These are phyloP conservation scores for Indri indri DNA, from an alignment of 2,113 vertebrate species.

Conservation along the genomic window DNA sequence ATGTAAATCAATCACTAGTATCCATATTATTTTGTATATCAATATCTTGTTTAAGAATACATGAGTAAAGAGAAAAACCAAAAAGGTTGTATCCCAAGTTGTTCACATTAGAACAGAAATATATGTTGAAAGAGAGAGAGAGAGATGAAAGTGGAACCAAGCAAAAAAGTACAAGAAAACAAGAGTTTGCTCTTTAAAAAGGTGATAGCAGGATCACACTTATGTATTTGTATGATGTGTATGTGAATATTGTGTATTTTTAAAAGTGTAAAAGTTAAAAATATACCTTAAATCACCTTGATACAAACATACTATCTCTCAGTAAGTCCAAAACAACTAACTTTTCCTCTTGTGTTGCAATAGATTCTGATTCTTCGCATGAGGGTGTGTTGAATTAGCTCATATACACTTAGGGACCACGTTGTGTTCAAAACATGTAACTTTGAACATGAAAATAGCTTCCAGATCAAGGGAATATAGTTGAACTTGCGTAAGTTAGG, in stretches of 20 bases:
- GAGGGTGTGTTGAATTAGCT: background rate
- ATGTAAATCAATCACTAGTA: background rate
- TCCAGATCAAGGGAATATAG: background rate
- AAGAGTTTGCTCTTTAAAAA: background rate
- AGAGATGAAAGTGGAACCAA: background rate
- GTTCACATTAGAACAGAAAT: background rate
- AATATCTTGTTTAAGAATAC: background rate
- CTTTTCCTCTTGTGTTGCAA: background rate
- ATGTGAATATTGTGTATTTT: background rate
- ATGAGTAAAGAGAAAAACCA: background rate
- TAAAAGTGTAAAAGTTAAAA: background rate
- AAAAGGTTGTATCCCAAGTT: background rate
- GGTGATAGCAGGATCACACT: background rate
- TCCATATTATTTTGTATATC: background rate
- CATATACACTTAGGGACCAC: background rate
- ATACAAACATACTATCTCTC: background rate
- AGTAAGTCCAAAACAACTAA: background rate
- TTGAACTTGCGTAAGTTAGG: background rate
- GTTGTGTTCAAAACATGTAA: background rate
- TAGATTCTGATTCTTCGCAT: background rate
- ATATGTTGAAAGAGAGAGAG: background rate
- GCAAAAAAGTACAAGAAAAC: background rate
- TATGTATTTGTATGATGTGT: background rate
- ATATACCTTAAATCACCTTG: background rate
- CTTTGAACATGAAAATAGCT: background rate